Percentiles rank a stretch among this genome's conserved stretches.
Evolutionary conservation across 2,113 vertebrate genomes (phyloP).

Genomic region (Physeter macrocephalus): DNA sequence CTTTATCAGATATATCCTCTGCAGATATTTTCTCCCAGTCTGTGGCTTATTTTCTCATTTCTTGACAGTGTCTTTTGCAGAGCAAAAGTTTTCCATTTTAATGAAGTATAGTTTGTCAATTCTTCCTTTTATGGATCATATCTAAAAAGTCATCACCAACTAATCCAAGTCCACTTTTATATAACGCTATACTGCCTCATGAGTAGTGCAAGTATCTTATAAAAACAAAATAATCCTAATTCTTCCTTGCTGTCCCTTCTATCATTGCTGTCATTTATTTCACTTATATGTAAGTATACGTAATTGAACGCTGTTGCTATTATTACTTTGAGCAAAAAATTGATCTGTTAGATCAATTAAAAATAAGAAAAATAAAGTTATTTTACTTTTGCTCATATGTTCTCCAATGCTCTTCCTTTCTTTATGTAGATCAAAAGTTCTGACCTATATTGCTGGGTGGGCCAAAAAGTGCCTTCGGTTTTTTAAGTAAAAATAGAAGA

Average conservation of each 20-base stretch:
- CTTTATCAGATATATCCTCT: not conserved
- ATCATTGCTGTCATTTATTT: not conserved
- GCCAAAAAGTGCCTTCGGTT: no score
- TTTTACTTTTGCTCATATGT: not conserved
- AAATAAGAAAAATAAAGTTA: not conserved
- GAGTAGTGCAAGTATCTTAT: not conserved
- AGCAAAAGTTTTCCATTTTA: not conserved
- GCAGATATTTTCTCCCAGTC: not conserved
- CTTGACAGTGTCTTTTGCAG: not conserved
- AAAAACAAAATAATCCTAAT: not conserved
- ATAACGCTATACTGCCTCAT: not conserved
- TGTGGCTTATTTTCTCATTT: not conserved
- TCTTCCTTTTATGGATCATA: not conserved
- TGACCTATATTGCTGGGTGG: not conserved
- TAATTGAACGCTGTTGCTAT: not conserved
- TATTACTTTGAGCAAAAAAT: not conserved
- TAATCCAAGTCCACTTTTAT: not conserved
- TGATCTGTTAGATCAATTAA: not conserved
- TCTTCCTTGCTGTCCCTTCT: not conserved
- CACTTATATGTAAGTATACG: not conserved
- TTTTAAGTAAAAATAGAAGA: no score
- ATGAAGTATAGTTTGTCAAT: not conserved
- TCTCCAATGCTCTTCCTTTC: not conserved
- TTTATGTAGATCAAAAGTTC: not conserved
- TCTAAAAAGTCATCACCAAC: not conserved